phyloP scores from a whole-genome alignment of 2,888 invertebrate species.

The Lepidocyrtinus sp. region DNA sequence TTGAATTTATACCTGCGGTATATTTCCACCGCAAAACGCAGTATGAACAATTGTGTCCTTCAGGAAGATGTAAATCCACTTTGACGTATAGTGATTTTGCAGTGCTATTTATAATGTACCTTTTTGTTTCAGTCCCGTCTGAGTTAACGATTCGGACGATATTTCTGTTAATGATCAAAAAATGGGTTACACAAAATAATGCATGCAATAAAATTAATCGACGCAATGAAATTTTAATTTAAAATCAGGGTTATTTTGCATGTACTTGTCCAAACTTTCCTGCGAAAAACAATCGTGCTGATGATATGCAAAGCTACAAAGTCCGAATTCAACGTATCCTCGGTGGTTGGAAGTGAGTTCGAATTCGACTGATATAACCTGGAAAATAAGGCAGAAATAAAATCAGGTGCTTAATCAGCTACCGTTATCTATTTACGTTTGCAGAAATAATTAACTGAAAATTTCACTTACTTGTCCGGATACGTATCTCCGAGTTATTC shows the following conservation, averaged over 20 bases:
- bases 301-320: conserved; percentile 90
- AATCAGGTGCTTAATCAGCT: not conserved
- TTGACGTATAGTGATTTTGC: conserved; percentile 74
- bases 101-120: conserved; percentile 31
- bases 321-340: conserved; percentile 86
- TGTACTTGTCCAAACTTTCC: conserved; percentile 85
- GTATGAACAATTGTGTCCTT: conserved; percentile 75
- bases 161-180: conserved; percentile 32
- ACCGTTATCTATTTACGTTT: not conserved
- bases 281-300: conserved; percentile 81
- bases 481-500: conserved; percentile 83
- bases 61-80: conserved; percentile 84
- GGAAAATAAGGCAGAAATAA: conserved; percentile 60
- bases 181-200: not conserved
- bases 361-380: conserved; percentile 88
- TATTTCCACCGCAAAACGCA: conserved; percentile 52
- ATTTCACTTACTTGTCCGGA: conserved; percentile 82
- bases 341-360: conserved; percentile 92
- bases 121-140: conserved; percentile 39
- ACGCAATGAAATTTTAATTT: too few species aligned
- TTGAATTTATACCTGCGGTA: conserved; percentile 77
- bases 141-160: conserved; percentile 36
- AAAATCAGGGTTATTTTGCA: too few species aligned
- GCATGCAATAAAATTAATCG: too few species aligned
- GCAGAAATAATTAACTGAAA: not conserved